These are phyloP conservation scores for Hapalemur alaotrensis DNA, from an alignment of 2,797 vertebrate genomes.

Conservation along the genomic window DNA sequence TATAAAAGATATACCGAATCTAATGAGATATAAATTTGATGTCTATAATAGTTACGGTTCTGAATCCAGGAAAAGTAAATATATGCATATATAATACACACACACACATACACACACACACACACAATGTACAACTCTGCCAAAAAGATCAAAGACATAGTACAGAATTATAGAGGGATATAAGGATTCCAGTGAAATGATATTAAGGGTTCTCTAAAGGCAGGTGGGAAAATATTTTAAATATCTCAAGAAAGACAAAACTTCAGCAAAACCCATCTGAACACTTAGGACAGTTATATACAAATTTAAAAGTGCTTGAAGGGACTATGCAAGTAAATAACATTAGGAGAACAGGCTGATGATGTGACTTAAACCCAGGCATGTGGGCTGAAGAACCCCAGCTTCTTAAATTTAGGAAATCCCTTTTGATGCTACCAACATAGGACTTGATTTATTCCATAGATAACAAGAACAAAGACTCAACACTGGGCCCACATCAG, in stretches of 20 bases:
- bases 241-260: neutral
- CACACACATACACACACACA: neutral
- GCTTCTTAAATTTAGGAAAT: neutral
- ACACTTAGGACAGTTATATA: neutral
- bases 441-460: neutral
- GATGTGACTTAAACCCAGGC: neutral
- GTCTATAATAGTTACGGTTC: neutral
- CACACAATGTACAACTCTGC: neutral
- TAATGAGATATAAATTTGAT: neutral
- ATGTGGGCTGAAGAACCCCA: fast-evolving
- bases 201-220: neutral
- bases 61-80: neutral
- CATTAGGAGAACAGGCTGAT: neutral
- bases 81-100: fast-evolving
- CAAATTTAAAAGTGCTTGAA: neutral
- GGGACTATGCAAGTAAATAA: neutral
- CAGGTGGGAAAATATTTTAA: neutral
- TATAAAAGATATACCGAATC: neutral
- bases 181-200: neutral
- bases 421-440: neutral
- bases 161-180: neutral
- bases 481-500: neutral
- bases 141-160: neutral
- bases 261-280: neutral
- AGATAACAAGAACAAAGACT: neutral